Evolutionary conservation across 2,797 vertebrate genomes (phyloP).

Genomic region (Mycteria americana): DNA sequence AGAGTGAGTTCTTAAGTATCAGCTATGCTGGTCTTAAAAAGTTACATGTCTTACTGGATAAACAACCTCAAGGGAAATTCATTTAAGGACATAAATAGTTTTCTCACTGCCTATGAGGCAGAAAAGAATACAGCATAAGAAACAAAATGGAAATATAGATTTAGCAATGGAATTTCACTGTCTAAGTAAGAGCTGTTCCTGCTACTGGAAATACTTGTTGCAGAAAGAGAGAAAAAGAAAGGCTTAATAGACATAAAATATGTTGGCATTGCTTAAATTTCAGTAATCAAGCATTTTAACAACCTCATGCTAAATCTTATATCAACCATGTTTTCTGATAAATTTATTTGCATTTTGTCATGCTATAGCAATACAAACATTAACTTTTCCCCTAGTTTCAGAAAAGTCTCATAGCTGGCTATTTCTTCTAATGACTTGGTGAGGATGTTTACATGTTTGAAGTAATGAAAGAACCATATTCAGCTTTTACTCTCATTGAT

Average conservation of each 20-base stretch:
- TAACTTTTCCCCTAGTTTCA: neutral
- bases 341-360: neutral
- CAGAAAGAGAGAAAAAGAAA: neutral
- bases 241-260: neutral
- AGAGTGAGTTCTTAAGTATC: neutral
- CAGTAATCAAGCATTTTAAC: neutral
- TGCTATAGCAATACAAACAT: neutral
- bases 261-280: neutral
- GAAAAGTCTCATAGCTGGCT: neutral
- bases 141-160: neutral
- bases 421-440: neutral
- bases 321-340: neutral
- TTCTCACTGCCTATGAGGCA: neutral
- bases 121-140: neutral
- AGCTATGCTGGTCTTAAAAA: neutral
- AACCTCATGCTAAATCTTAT: neutral
- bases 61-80: slow-evolving; percentile 26
- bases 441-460: neutral
- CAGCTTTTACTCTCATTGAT: neutral
- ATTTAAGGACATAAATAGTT: slow-evolving; percentile 16
- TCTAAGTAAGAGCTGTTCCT: neutral
- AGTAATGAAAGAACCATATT: neutral
- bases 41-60: slow-evolving; percentile 9
- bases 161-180: neutral
- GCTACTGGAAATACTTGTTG: neutral